phyloP scores from a whole-genome alignment of 2,113 vertebrate species.

The Actenoides hombroni region DNA sequence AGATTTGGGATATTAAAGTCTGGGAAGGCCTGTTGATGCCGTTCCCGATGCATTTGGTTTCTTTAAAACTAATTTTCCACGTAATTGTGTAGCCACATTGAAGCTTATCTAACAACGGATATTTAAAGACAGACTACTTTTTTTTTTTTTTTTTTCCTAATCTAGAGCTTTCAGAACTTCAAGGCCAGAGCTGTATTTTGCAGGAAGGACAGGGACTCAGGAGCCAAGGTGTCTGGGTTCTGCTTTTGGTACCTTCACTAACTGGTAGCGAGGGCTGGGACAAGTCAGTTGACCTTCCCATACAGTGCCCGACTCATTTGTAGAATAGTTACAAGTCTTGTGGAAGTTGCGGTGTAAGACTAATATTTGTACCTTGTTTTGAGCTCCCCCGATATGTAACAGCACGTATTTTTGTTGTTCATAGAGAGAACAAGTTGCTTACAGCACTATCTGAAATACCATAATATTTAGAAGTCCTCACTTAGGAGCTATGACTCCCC shows the following conservation, averaged over 20 bases:
- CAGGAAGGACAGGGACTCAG: background rate
- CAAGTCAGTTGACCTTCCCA: constrained; percentile 51
- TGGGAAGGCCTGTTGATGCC: background rate
- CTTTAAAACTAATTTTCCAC: background rate
- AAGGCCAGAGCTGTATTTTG: background rate
- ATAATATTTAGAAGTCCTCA: background rate
- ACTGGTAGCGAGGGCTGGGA: background rate
- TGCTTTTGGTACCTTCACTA: background rate
- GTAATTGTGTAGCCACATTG: background rate
- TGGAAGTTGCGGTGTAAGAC: constrained; percentile 18
- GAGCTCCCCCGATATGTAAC: background rate
- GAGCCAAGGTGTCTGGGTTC: background rate
- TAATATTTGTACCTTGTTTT: constrained; percentile 30
- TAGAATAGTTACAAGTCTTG: constrained; percentile 20
- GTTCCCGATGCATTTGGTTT: background rate
- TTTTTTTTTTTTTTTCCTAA: background rate
- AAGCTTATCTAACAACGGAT: background rate
- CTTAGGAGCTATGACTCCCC: background rate
- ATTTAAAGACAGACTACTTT: background rate
- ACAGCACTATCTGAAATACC: background rate
- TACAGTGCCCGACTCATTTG: background rate
- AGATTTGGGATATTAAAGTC: background rate
- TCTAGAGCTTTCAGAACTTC: background rate
- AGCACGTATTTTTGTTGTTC: background rate
- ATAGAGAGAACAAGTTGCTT: background rate